Evolutionary conservation across 2,888 invertebrate species (phyloP).

Genomic region (Pogonocherus hispidulus): DNA sequence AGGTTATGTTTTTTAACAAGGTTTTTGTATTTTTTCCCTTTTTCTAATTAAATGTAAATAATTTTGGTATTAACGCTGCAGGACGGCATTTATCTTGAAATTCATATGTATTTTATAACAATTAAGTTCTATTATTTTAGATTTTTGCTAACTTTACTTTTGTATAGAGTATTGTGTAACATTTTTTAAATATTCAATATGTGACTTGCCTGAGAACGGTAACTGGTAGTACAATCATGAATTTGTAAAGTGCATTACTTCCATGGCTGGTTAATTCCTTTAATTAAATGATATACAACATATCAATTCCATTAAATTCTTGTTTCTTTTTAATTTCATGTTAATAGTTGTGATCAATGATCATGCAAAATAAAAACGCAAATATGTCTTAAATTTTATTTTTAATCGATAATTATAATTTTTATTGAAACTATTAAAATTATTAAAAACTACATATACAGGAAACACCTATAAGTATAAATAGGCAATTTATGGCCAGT

Average conservation of each 20-base stretch:
- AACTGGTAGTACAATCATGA: conserved; percentile 54
- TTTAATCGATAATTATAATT: too few relatives aligned
- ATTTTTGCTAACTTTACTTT: conserved; percentile 26
- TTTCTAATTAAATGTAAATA: conserved; percentile 34
- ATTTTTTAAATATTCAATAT: conserved; percentile 49
- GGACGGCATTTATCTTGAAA: conserved; percentile 52
- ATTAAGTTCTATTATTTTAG: conserved; percentile 31
- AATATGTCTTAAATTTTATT: too few relatives aligned
- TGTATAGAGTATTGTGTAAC: conserved; percentile 40
- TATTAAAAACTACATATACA: too few relatives aligned
- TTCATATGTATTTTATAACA: conserved; percentile 27
- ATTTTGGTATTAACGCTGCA: conserved; percentile 49
- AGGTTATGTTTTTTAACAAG: conserved; percentile 19
- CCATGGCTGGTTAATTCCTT: conserved; percentile 49
- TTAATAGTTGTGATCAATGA: too few relatives aligned
- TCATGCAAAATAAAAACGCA: too few relatives aligned
- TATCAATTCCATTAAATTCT: conserved; percentile 41
- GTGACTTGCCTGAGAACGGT: conserved; percentile 49
- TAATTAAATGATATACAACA: conserved; percentile 53
- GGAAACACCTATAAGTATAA: too few relatives aligned
- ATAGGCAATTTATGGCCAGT: too few relatives aligned
- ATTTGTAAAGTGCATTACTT: conserved; percentile 50
- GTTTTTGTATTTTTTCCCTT: conserved; percentile 23
- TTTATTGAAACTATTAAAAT: too few relatives aligned
- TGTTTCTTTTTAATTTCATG: conserved; percentile 4